Conservation (phyloP, 1,140 invertebrate genomes). For the Globodera rostochiensis region DNA sequence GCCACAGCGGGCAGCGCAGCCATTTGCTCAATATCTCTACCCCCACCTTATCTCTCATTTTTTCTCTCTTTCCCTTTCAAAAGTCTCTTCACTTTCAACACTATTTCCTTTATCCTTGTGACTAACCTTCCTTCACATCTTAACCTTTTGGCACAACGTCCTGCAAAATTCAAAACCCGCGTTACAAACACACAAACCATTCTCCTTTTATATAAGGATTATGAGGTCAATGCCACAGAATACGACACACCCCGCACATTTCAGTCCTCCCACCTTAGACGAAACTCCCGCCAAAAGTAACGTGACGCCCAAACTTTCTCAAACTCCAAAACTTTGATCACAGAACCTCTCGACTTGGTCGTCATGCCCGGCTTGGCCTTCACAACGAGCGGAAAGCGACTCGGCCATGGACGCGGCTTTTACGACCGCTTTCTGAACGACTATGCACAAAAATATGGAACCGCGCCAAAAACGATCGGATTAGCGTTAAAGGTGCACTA, state of each 20-base stretch:
- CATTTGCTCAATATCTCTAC: no score
- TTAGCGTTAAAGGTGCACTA: conserved; percentile 17
- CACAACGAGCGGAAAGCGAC: conserved; percentile 28
- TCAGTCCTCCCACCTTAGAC: conserved; percentile 5
- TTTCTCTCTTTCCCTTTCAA: no score
- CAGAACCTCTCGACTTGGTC: conserved; percentile 35
- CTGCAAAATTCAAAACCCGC: no score
- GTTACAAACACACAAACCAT: no score
- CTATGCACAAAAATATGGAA: conserved; percentile 21
- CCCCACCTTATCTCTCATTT: no score
- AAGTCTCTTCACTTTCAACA: no score
- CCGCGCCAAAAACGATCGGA: conserved; percentile 29
- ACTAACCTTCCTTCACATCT: no score
- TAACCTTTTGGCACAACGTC: no score
- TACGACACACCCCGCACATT: conserved; percentile 17
- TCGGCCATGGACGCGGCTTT: conserved; percentile 39
- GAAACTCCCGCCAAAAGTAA: neutral
- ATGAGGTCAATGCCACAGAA: conserved; percentile 10
- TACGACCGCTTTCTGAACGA: conserved; percentile 40
- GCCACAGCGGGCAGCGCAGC: no score
- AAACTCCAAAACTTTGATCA: neutral
- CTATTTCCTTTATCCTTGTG: no score
- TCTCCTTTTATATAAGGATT: no score
- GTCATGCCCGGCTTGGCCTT: conserved; percentile 42
- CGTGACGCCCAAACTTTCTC: neutral